Base-by-base conservation (phyloP, 2,888 invertebrate species). In the Mythimna lalbum region DNA sequence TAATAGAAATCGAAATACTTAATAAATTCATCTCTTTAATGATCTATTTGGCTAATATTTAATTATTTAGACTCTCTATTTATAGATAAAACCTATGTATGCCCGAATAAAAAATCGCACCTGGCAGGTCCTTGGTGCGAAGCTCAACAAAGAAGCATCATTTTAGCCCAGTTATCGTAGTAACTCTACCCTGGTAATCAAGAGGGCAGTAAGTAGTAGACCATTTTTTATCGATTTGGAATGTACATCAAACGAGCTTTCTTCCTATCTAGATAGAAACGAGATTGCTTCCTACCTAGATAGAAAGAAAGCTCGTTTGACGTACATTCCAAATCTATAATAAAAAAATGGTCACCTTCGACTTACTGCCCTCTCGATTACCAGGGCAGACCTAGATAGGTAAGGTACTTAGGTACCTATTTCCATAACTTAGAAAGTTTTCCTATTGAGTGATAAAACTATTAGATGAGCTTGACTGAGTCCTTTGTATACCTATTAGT, bases 381-480 rank as follows among this genome's bases (percentile, higher is more conserved):
- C 27, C 27, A 27, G 27, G 27, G 27, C 27, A 27, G 27, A n/a
- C n/a, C n/a, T n/a, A n/a, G n/a, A 0, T 27, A 23, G 21, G 14
- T 52, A 52, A 27, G 21, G 21, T 50, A 21, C 1, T 10, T 23
- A 23, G 31, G 33, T 33, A 33, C 9, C 19, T 55, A 17, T 43
- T 43, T 6, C 43, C 17, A 17, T 43, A 43, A 6, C 19, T 5
- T 55, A 31, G n/a, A n/a, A n/a, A n/a, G 55, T 55, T 63, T 52
- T 23, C 23, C 33, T 10, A 17, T 23, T 19, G 0, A 67, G 43
- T 17, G 33, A 47, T 77, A 53, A 68, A 76, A 50, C 50, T 36
- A 50, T 69, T 43, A 57, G 27, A 57, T 52, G 50, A 21, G 43
- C 17, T 57, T 52, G 43, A 69, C 12, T 33, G 39, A n/a, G 69